Evolutionary conservation across 2,113 vertebrate species (phyloP).

Genomic region (Rattus rattus): DNA sequence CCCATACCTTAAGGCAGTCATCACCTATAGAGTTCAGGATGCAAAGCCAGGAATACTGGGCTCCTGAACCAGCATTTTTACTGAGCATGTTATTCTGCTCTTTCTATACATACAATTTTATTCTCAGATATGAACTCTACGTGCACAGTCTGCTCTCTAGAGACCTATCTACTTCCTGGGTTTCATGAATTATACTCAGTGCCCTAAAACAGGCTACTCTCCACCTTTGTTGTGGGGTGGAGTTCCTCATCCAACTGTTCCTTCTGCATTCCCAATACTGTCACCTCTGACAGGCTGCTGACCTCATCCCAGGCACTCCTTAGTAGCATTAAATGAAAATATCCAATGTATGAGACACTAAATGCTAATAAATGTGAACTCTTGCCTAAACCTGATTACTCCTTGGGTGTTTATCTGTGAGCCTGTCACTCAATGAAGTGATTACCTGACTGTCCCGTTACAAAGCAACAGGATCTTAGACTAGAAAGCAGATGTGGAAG

Average conservation of each 20-base stretch:
- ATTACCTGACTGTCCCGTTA: not conserved
- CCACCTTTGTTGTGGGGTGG: not conserved
- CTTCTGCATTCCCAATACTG: too few species aligned
- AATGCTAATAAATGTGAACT: not conserved
- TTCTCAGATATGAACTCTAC: not conserved
- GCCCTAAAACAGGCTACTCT: not conserved
- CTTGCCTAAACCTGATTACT: not conserved
- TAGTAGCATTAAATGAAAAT: not conserved
- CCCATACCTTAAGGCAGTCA: not conserved
- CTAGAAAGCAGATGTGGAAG: too few species aligned
- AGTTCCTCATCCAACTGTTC: too few species aligned
- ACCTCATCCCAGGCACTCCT: not conserved
- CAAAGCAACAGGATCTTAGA: not conserved
- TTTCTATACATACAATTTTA: not conserved
- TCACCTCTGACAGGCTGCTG: not conserved
- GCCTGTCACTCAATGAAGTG: too few species aligned
- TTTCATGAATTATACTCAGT: not conserved
- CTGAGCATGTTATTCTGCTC: not conserved
- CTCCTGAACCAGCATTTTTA: not conserved
- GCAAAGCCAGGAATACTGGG: not conserved
- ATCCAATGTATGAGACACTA: not conserved
- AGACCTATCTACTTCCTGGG: not conserved
- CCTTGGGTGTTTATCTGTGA: not conserved
- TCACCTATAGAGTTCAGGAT: not conserved
- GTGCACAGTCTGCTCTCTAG: not conserved